Evolutionary conservation across 1,140 invertebrate genomes (phyloP).

Genomic region (Drosophila ohnishii): DNA sequence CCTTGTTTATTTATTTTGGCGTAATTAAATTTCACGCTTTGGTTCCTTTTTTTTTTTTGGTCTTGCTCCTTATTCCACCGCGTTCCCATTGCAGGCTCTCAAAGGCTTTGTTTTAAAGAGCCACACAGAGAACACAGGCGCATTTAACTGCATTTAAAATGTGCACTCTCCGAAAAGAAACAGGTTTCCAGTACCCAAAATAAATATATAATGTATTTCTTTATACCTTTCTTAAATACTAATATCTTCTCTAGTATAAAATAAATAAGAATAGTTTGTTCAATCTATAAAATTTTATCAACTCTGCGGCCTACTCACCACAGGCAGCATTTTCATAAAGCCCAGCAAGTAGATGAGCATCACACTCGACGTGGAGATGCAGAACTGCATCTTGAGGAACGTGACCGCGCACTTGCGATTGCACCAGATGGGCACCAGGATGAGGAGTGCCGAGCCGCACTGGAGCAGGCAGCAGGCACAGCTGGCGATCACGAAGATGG

Average conservation of each 20-base stretch:
- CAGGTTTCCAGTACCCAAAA: not conserved
- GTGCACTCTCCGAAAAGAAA: not conserved
- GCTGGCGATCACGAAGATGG: slow-evolving; percentile 85
- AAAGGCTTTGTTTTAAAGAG: slow-evolving; percentile 46
- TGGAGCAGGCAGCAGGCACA: slow-evolving; percentile 86
- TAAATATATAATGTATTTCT: not conserved
- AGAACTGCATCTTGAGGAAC: slow-evolving; percentile 88
- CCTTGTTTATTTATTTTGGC: slow-evolving; percentile 74
- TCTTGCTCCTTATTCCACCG: not conserved
- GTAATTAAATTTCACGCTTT: slow-evolving; percentile 81
- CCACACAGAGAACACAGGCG: slow-evolving; percentile 1
- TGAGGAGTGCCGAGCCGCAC: slow-evolving; percentile 84
- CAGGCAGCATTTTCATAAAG: slow-evolving; percentile 84
- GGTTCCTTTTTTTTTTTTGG: slow-evolving; percentile 24
- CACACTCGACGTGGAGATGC: slow-evolving; percentile 85
- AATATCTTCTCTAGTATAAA: too few species aligned
- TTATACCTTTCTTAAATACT: too few species aligned
- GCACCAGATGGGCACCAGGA: slow-evolving; percentile 85
- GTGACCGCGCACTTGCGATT: slow-evolving; percentile 86
- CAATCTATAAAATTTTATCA: not conserved
- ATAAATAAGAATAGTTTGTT: not conserved
- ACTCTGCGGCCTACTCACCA: slow-evolving; percentile 80
- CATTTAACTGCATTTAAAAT: slow-evolving; percentile 26
- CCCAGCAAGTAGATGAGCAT: slow-evolving; percentile 87
- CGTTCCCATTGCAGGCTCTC: slow-evolving; percentile 24